Conservation (phyloP, 2,888 invertebrate genomes). For the Cheilosia vulpina region DNA sequence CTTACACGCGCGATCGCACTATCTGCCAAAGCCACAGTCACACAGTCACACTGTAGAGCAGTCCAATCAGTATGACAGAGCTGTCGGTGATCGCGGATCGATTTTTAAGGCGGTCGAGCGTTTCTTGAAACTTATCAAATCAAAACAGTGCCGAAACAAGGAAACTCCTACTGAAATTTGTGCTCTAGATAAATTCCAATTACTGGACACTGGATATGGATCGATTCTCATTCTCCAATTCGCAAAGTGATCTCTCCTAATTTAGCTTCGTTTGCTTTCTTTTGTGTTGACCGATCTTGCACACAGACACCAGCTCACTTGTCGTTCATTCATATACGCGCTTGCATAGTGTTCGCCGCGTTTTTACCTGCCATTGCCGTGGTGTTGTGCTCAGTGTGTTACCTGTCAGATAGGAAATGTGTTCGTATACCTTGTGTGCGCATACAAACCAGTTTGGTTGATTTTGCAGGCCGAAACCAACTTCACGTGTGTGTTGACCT, state of each 20-base stretch:
- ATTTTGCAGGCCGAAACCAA: constrained; percentile 61
- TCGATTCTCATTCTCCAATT: background rate
- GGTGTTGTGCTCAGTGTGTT: constrained; percentile 44
- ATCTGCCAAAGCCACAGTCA: constrained; percentile 36
- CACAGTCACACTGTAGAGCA: background rate
- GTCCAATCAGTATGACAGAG: constrained; percentile 51
- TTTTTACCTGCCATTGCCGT: constrained; percentile 65
- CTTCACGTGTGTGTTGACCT: constrained; percentile 74
- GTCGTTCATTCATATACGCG: constrained; percentile 2
- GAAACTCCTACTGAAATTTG: background rate
- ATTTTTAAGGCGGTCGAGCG: constrained; percentile 26
- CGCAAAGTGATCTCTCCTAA: constrained; percentile 24
- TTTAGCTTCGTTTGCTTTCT: constrained; percentile 38
- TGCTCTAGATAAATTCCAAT: constrained; percentile 16
- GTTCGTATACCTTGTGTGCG: constrained; percentile 26
- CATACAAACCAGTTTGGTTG: constrained; percentile 65
- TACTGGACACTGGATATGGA: background rate
- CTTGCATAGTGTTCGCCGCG: constrained; percentile 23
- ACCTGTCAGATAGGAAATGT: constrained; percentile 59
- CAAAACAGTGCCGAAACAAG: background rate
- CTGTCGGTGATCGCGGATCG: constrained; percentile 65
- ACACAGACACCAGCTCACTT: constrained; percentile 21
- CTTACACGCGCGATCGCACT: constrained; percentile 35
- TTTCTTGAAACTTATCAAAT: background rate
- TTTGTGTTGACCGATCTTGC: constrained; percentile 36